Percentiles rank a stretch among this genome's conserved stretches.
Evolutionary conservation across 2,113 vertebrate species (phyloP).

Genomic region (Prunella fulvescens): DNA sequence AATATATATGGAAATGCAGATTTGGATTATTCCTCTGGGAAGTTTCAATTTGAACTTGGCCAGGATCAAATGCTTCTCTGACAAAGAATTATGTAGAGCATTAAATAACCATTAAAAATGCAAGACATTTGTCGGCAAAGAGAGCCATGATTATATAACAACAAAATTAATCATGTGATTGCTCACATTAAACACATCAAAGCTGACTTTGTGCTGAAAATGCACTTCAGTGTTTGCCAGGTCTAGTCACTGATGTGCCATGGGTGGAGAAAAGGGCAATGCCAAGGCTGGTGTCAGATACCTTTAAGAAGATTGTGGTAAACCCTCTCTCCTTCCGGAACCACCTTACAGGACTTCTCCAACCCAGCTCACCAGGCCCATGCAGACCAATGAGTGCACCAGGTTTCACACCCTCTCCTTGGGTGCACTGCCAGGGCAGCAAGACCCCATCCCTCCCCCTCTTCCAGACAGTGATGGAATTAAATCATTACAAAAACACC

Average conservation of each 20-base stretch:
- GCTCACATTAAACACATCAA: neutral
- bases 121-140: neutral
- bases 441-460: neutral
- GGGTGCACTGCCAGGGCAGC: neutral
- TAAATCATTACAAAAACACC: neutral
- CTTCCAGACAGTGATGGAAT: neutral
- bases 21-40: conserved; percentile 48
- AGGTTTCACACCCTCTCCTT: neutral
- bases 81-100: neutral
- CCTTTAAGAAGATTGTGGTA: neutral
- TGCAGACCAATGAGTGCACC: fast-evolving
- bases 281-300: neutral
- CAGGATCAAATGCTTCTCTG: conserved; percentile 16
- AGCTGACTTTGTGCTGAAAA: neutral
- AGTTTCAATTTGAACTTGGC: conserved; percentile 31
- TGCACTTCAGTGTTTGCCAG: neutral
- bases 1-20: conserved; percentile 53
- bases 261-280: neutral
- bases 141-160: neutral
- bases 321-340: neutral
- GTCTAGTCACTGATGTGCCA: neutral
- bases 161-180: neutral
- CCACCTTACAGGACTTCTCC: neutral
- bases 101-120: neutral
- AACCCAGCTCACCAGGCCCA: neutral